Evolutionary conservation across 2,797 vertebrate genomes (phyloP), one percentile per base, ranked within the genome.

Genomic region (Antrozous pallidus): DNA sequence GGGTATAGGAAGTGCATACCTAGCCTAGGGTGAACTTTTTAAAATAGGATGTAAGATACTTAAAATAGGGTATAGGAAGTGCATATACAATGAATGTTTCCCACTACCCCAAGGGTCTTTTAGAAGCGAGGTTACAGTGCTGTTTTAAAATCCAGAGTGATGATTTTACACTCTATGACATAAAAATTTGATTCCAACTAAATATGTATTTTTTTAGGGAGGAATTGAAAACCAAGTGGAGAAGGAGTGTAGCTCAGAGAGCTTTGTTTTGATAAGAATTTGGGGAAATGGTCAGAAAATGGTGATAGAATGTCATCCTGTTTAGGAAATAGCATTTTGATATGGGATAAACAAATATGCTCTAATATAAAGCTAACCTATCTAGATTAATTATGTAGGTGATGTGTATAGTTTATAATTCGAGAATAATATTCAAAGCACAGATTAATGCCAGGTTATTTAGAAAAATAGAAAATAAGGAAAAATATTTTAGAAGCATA

Each of bases 101-200:
- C 65, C 54, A 6, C 51, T 77, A 31, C 80, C 40, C 38, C 56
- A 63, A 7, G 38, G 45, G 31, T 69, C 47, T 81, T 79, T 86
- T 86, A 70, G 51, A 77, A 81, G 31, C 56, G 38, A 61, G 20
- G 13, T 94, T 82, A 61, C 70, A 67, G 49, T 51, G 24, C 56
- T 91, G 49, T 61, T 78, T 96, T 82, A 86, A 93, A 95, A 89
- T 58, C 45, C 54, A 82, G 69, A 77, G 31, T 90, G 49, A 65
- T 89, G 49, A 49, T 81, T 93, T 88, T 71, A 38, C 4, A 88
- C 12, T 67, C 33, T 73, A 17, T 75, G 56, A 28, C 42, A 33
- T 70, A 88, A 79, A 93, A 95, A 71, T 36, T 65, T 77, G 65
- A 93, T 86, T 93, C 28, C 28, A 24, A 73, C 26, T 67, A 90